Percentiles rank a stretch among this genome's conserved stretches.
Conservation (phyloP, 2,113 vertebrate genomes). For the Hiodon tergisus region DNA sequence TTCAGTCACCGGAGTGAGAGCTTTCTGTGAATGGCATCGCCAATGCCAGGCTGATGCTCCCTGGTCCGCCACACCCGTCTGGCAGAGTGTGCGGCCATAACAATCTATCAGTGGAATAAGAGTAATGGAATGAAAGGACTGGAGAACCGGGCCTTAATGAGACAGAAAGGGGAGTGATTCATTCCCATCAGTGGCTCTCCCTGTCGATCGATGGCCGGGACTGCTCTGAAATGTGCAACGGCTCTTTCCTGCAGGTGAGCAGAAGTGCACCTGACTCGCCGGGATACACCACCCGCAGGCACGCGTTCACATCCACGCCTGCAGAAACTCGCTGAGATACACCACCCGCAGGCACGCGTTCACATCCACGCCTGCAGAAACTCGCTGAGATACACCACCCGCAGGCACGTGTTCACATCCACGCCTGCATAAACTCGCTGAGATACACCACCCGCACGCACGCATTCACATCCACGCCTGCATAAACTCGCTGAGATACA, state of each 20-base stretch:
- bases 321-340: not conserved
- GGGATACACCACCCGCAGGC: not conserved
- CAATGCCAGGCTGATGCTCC: too few species aligned
- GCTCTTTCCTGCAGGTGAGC: not conserved
- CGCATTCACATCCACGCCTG: not conserved
- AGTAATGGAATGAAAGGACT: conserved; percentile 8
- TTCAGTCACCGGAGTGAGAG: too few species aligned
- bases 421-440: not conserved
- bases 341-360: not conserved
- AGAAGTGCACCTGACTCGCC: not conserved
- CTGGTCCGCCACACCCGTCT: too few species aligned
- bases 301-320: not conserved
- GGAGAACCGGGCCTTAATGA: conserved; percentile 35
- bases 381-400: not conserved
- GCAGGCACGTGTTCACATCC: not conserved
- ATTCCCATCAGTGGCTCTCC: conserved; percentile 30
- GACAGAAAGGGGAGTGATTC: conserved; percentile 39
- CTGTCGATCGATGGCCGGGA: conserved; percentile 33
- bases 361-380: not conserved
- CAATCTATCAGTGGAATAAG: not conserved
- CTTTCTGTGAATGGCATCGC: too few species aligned
- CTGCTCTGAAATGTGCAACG: not conserved
- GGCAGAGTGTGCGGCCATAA: too few species aligned
- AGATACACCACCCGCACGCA: not conserved
- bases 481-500: not conserved